Conservation (phyloP, 2,797 vertebrate genomes). For the Harpagifer antarcticus region DNA sequence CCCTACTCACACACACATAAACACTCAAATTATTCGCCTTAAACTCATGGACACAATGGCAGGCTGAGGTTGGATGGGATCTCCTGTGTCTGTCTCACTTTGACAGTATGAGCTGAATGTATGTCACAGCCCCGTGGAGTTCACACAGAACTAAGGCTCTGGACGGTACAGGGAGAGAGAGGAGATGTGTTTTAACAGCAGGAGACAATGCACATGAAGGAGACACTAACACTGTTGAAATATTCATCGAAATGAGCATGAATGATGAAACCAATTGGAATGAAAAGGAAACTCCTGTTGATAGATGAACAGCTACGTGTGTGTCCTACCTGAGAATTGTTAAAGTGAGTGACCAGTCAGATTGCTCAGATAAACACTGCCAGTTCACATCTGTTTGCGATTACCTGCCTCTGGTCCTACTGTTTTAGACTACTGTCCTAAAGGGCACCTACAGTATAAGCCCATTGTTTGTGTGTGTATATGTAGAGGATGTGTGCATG, state of each 20-base stretch:
- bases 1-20: background rate
- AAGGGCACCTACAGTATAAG: conserved; percentile 56
- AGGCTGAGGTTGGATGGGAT: conserved; percentile 43
- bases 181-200: conserved; percentile 48
- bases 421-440: conserved; percentile 58
- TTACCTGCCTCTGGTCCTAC: conserved; percentile 48
- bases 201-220: conserved; percentile 60
- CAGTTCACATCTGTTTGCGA: conserved; percentile 14
- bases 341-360: conserved; percentile 38
- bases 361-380: conserved; percentile 5
- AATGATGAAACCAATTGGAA: conserved; percentile 76
- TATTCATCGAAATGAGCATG: conserved; percentile 66
- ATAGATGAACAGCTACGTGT: conserved; percentile 53
- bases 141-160: conserved; percentile 66
- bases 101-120: conserved; percentile 59
- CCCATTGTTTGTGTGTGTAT: conserved; percentile 27
- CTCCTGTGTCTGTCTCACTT: conserved; percentile 41
- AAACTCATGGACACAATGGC: conserved; percentile 18
- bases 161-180: conserved; percentile 41
- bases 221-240: conserved; percentile 68
- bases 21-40: conserved; percentile 31
- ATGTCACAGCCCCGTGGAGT: conserved; percentile 71
- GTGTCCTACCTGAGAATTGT: conserved; percentile 10
- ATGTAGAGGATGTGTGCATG: conserved; percentile 11
- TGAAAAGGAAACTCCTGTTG: conserved; percentile 73